phyloP scores from a whole-genome alignment of 2,888 invertebrate genomes.

The Pycnomerus fuliginosus region DNA sequence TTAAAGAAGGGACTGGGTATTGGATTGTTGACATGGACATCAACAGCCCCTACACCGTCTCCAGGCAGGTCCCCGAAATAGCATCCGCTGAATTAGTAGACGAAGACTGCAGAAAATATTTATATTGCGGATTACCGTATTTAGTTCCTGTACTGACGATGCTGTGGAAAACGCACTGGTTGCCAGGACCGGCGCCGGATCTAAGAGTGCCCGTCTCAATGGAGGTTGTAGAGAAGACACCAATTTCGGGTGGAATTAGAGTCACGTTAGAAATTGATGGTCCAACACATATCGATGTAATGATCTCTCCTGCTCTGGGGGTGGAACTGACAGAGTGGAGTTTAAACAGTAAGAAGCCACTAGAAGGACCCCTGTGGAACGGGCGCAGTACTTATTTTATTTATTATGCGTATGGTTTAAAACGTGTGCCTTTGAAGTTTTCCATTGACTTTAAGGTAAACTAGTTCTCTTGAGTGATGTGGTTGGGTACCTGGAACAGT shows the following conservation, averaged over 20 bases:
- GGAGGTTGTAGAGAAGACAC: constrained; percentile 51
- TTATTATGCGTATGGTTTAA: constrained; percentile 65
- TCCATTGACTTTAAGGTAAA: constrained; percentile 63
- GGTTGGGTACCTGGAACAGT: too few relatives aligned
- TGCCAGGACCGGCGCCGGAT: constrained; percentile 58
- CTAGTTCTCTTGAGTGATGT: too few relatives aligned
- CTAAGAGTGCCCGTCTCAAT: constrained; percentile 56
- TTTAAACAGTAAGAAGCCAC: constrained; percentile 57
- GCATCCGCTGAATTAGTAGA: constrained; percentile 51
- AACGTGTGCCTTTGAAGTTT: constrained; percentile 60
- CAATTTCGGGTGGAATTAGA: constrained; percentile 47
- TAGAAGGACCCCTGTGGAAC: constrained; percentile 58
- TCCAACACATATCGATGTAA: constrained; percentile 67
- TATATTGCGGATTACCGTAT: constrained; percentile 81
- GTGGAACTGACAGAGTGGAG: constrained; percentile 61
- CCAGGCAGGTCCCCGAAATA: constrained; percentile 58
- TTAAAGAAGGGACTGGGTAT: constrained; percentile 59
- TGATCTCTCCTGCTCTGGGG: constrained; percentile 61
- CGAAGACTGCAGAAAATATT: constrained; percentile 61
- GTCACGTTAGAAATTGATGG: constrained; percentile 58
- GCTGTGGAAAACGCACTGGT: constrained; percentile 65
- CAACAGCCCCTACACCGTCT: constrained; percentile 66
- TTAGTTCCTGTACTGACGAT: constrained; percentile 71
- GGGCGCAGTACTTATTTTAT: constrained; percentile 65
- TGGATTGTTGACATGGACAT: constrained; percentile 77